Percentiles rank a stretch among this genome's conserved stretches.
Conservation (phyloP, 2,888 invertebrate genomes). For the Gastracanthus pulcherrimus region DNA sequence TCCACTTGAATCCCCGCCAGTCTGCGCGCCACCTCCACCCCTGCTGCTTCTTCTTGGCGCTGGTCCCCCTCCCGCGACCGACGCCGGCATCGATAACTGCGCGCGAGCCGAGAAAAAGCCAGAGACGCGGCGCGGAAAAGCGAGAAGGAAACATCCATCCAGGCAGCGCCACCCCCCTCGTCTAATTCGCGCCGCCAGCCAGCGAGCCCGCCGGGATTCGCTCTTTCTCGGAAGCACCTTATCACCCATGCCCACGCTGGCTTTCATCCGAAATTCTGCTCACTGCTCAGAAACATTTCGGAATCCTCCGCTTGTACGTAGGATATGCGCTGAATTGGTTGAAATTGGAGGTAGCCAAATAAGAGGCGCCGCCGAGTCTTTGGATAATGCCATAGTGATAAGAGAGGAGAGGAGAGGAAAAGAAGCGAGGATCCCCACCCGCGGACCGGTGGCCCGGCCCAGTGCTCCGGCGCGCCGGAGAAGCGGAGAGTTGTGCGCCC, state of each 20-base stretch:
- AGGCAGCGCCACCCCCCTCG: slow-evolving; percentile 21
- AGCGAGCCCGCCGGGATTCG: neutral
- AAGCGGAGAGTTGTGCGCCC: slow-evolving; percentile 58
- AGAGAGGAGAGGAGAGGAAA: neutral
- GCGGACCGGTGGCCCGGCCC: slow-evolving; percentile 34
- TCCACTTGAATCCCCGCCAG: slow-evolving; percentile 74
- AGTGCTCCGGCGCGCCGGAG: slow-evolving; percentile 60
- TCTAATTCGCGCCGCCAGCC: neutral
- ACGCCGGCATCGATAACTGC: slow-evolving; percentile 59
- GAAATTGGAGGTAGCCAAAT: too few relatives aligned
- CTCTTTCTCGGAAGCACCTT: too few relatives aligned
- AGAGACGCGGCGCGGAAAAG: slow-evolving; percentile 38
- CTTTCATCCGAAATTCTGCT: too few relatives aligned
- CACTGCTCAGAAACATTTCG: too few relatives aligned
- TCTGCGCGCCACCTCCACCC: slow-evolving; percentile 59
- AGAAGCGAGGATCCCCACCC: neutral
- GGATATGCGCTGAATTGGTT: too few relatives aligned
- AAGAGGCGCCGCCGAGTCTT: neutral
- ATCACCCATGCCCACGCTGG: too few relatives aligned
- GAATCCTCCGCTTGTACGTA: too few relatives aligned
- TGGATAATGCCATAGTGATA: neutral
- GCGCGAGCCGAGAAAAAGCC: slow-evolving; percentile 62
- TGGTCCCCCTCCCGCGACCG: slow-evolving; percentile 45
- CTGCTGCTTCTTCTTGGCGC: slow-evolving; percentile 60
- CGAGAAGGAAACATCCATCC: neutral